Evolutionary conservation across 2,113 vertebrate genomes (phyloP).

Genomic region (Gadus macrocephalus): DNA sequence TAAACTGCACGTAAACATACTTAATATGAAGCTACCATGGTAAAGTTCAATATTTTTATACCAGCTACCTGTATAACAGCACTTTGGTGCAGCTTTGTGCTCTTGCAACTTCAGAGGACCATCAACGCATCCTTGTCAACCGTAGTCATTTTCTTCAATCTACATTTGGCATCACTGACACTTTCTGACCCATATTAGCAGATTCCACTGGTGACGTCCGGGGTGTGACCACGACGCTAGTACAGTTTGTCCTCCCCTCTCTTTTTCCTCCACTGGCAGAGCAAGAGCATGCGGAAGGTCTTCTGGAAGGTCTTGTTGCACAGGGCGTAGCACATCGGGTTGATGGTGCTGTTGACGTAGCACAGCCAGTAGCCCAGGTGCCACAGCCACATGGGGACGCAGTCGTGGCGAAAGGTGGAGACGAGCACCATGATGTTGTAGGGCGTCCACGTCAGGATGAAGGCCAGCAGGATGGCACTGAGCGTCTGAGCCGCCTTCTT

Average conservation of each 20-base stretch:
- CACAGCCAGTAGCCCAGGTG: slow-evolving; percentile 98
- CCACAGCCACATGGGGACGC: slow-evolving; percentile 91
- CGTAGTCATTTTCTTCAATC: too few species aligned
- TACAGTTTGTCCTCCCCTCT: slow-evolving; percentile 82
- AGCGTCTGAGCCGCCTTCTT: slow-evolving; percentile 96
- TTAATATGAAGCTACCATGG: too few species aligned
- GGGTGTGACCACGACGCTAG: slow-evolving; percentile 84
- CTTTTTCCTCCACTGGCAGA: slow-evolving; percentile 90
- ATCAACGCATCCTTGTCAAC: too few species aligned
- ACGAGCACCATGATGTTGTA: slow-evolving; percentile 99
- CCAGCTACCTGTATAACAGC: too few species aligned
- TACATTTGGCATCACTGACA: too few species aligned
- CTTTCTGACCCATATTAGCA: slow-evolving; percentile 32
- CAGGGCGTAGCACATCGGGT: slow-evolving; percentile 98
- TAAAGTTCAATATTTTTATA: too few species aligned
- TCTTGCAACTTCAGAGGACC: too few species aligned
- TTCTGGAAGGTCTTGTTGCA: slow-evolving; percentile 99
- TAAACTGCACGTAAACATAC: too few species aligned
- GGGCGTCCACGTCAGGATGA: slow-evolving; percentile 97
- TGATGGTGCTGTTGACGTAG: slow-evolving; percentile 98
- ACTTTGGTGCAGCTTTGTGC: too few species aligned
- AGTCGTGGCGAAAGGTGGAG: slow-evolving; percentile 91
- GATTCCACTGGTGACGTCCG: slow-evolving; percentile 64
- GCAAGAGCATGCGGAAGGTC: slow-evolving; percentile 93
- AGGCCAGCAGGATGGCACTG: slow-evolving; percentile 94